Conservation (phyloP, 2,797 vertebrate genomes). For the Manis pentadactyla region DNA sequence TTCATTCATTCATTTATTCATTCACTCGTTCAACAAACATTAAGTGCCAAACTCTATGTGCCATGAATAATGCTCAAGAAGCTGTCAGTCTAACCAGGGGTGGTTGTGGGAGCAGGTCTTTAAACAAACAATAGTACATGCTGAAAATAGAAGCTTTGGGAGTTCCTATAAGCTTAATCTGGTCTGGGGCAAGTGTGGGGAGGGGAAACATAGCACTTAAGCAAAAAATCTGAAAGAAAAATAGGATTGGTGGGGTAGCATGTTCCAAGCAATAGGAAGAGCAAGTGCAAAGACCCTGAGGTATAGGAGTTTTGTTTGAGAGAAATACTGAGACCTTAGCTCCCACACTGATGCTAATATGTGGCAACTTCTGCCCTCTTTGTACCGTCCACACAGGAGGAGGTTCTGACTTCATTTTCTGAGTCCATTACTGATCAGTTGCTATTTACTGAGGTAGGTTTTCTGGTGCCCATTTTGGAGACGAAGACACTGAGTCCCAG, state of each 20-base stretch:
- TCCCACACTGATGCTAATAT: background rate
- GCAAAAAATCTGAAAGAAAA: background rate
- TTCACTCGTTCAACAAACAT: background rate
- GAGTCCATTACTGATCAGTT: background rate
- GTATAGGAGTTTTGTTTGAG: background rate
- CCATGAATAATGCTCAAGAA: background rate
- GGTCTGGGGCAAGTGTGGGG: background rate
- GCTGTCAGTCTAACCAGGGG: background rate
- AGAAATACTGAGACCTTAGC: background rate
- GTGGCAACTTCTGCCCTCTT: too few relatives aligned
- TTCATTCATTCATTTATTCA: background rate
- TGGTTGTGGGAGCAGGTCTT: background rate
- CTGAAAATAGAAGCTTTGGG: background rate
- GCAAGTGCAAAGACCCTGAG: background rate
- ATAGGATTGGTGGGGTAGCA: background rate
- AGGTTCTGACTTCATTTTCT: background rate
- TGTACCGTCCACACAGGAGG: background rate
- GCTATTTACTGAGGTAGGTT: background rate
- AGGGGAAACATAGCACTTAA: background rate
- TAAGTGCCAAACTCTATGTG: background rate
- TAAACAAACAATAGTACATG: background rate
- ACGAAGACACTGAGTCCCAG: background rate
- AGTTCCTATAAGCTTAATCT: background rate
- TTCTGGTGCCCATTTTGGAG: background rate
- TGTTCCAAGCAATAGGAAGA: background rate